Conservation (phyloP, 92 coral and sea anemone species). For the Virgularia gustaviana region DNA sequence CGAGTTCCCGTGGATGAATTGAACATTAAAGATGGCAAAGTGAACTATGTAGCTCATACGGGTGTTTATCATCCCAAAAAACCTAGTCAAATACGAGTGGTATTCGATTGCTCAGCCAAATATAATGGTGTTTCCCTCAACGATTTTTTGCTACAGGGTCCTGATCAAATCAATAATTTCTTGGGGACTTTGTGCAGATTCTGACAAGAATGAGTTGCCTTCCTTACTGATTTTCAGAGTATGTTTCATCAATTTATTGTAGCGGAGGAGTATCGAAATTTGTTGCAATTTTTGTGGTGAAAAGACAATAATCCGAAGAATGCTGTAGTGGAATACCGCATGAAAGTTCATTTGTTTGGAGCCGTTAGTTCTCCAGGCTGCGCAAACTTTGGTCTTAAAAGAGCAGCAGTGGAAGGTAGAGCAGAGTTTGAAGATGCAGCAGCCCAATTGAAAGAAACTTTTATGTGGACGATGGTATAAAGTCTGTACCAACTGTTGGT, state of each 20-base stretch:
- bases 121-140: conserved; percentile 29
- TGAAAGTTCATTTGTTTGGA: conserved; percentile 65
- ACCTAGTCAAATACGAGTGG: conserved; percentile 36
- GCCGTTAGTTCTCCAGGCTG: conserved; percentile 64
- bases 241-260: conserved; percentile 57
- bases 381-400: conserved; percentile 44
- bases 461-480: conserved; percentile 39
- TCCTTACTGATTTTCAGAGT: conserved; percentile 27
- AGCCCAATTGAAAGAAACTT: conserved; percentile 19
- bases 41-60: conserved; percentile 45
- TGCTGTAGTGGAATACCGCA: conserved; percentile 45
- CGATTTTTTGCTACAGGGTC: conserved; percentile 40
- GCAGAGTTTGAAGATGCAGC: conserved; percentile 3
- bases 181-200: conserved; percentile 44
- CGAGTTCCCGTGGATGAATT: conserved; percentile 22
- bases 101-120: conserved; percentile 39
- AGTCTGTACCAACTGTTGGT: conserved; percentile 31
- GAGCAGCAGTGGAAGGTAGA: conserved; percentile 18
- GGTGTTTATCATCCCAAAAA: conserved; percentile 46
- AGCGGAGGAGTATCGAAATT: conserved; percentile 47
- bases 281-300: conserved; percentile 46
- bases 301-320: conserved; percentile 31
- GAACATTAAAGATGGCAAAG: conserved; percentile 37
- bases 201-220: conserved; percentile 37
- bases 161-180: conserved; percentile 41